Percentiles rank a stretch among this genome's conserved stretches.
Evolutionary conservation across 92 coral and sea anemone species (phyloP).

Genomic region (Porites lobata): DNA sequence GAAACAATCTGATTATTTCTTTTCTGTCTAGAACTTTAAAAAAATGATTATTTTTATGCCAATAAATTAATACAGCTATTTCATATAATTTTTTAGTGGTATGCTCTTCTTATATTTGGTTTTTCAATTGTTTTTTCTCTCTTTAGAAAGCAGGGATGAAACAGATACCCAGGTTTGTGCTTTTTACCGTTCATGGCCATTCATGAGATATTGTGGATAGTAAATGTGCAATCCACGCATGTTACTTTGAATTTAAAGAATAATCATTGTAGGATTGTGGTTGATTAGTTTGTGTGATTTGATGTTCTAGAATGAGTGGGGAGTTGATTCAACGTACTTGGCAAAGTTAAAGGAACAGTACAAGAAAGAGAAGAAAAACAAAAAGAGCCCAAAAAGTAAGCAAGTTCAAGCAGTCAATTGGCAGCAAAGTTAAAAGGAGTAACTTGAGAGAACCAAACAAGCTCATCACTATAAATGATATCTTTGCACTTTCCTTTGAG

Average conservation of each 20-base stretch:
- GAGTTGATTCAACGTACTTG: constrained; percentile 88
- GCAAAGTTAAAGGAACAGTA: constrained; percentile 99
- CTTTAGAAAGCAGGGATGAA: constrained; percentile 15
- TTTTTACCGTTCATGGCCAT: background rate
- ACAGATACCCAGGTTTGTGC: constrained; percentile 18
- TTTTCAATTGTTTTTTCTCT: background rate
- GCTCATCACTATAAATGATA: too few relatives aligned
- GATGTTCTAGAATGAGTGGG: constrained; percentile 92
- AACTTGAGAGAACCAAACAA: too few relatives aligned
- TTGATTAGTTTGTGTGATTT: background rate
- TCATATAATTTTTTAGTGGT: background rate
- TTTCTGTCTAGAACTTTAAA: too few relatives aligned
- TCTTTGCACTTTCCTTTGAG: too few relatives aligned
- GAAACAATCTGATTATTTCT: too few relatives aligned
- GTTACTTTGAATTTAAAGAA: background rate
- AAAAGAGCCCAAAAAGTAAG: constrained; percentile 94
- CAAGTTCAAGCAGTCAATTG: background rate
- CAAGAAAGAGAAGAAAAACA: constrained; percentile 87
- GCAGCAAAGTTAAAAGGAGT: too few relatives aligned
- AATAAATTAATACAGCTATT: too few relatives aligned
- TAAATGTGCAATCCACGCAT: background rate
- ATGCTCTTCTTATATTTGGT: background rate
- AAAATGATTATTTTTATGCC: too few relatives aligned
- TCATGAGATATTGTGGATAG: background rate
- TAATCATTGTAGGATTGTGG: background rate